Conservation (phyloP, 2,797 vertebrate species). For the Siniperca scherzeri region DNA sequence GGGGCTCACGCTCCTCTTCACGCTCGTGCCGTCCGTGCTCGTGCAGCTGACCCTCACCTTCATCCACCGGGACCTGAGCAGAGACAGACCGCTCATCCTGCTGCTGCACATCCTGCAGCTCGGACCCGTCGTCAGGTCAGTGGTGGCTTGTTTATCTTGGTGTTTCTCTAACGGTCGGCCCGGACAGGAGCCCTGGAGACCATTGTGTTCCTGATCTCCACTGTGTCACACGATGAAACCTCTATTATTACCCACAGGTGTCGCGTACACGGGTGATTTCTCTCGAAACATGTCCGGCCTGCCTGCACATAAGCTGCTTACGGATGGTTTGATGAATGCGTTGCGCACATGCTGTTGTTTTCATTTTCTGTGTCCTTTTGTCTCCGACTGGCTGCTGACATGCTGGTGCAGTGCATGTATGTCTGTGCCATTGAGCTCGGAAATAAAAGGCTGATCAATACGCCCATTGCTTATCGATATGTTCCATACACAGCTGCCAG, state of each 20-base stretch:
- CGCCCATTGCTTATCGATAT: conserved; percentile 43
- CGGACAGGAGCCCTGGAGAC: not conserved
- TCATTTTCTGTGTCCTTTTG: conserved; percentile 45
- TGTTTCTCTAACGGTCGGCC: not conserved
- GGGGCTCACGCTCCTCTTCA: conserved; percentile 94
- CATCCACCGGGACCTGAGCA: conserved; percentile 95
- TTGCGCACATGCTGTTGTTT: conserved; percentile 65
- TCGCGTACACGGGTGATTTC: not conserved
- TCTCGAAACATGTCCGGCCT: conserved; percentile 16
- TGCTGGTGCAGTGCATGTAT: conserved; percentile 15
- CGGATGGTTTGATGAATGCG: conserved; percentile 19
- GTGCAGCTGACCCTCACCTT: conserved; percentile 97
- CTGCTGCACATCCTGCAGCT: conserved; percentile 96
- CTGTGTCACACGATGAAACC: not conserved
- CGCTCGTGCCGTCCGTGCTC: conserved; percentile 91
- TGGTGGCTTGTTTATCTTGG: conserved; percentile 35
- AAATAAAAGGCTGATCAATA: conserved; percentile 55
- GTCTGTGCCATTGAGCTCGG: conserved; percentile 35
- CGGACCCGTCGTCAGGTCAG: conserved; percentile 94
- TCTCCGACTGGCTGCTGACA: conserved; percentile 18
- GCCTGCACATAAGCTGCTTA: conserved; percentile 34
- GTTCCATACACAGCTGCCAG: conserved; percentile 30
- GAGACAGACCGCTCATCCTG: conserved; percentile 94
- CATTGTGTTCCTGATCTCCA: not conserved
- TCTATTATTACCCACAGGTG: conserved; percentile 22